A percentile compares a stretch with the other conserved stretches of the same genome.
Evolutionary conservation across 1,140 invertebrate species (phyloP).

Genomic region (Cotesia vestalis): DNA sequence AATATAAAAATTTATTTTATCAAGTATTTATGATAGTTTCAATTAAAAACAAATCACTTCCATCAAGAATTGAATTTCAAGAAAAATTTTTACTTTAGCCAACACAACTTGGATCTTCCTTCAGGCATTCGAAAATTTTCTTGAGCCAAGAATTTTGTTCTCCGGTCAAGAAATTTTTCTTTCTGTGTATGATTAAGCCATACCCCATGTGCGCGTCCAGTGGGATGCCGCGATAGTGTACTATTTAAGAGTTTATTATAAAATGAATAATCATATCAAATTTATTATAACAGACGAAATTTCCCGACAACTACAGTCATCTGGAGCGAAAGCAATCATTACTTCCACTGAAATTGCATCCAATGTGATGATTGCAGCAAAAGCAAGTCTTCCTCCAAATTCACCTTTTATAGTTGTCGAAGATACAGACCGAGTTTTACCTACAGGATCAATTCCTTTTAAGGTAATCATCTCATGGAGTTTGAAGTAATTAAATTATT

Average conservation of each 20-base stretch:
- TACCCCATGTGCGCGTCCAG: neutral
- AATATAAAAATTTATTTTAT: too few species aligned
- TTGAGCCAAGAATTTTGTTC: too few species aligned
- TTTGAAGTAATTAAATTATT: slow-evolving; percentile 1
- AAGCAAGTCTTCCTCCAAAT: slow-evolving; percentile 34
- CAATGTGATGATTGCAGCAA: slow-evolving; percentile 48
- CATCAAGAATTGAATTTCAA: too few species aligned
- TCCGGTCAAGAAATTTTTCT: too few species aligned
- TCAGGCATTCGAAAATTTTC: too few species aligned
- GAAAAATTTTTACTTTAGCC: too few species aligned
- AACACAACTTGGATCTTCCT: too few species aligned
- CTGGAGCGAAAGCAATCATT: slow-evolving; percentile 74
- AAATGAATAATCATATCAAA: neutral
- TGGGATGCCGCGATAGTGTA: neutral
- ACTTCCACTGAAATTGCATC: slow-evolving; percentile 67
- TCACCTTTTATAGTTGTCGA: slow-evolving; percentile 54
- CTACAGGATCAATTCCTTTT: slow-evolving; percentile 54
- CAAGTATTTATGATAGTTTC: too few species aligned
- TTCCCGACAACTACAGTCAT: slow-evolving; percentile 73
- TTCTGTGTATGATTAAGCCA: too few species aligned
- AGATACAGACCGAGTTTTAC: slow-evolving; percentile 44
- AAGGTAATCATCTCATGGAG: slow-evolving; percentile 43
- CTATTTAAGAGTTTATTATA: neutral
- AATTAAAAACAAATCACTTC: too few species aligned
- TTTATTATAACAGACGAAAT: slow-evolving; percentile 75